Conservation (phyloP, 2,888 invertebrate genomes). For the Merodon equestris region DNA sequence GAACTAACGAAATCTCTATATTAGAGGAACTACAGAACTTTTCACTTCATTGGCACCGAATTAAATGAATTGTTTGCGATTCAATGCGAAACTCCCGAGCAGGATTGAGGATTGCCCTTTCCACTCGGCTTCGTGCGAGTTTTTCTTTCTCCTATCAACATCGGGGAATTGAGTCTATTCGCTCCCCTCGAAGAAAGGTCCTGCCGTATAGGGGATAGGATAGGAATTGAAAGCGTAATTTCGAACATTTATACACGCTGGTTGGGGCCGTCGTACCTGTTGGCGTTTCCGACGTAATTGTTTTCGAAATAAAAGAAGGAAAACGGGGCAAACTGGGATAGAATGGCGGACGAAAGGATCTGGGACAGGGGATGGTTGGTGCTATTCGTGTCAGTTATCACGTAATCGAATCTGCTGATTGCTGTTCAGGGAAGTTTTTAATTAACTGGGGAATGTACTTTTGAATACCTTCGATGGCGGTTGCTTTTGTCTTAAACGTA, state of each 20-base stretch:
- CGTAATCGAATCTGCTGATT: conserved; percentile 34
- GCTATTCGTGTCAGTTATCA: conserved; percentile 15
- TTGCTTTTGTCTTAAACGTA: no score
- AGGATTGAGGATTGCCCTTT: neutral
- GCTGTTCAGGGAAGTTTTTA: conserved; percentile 27
- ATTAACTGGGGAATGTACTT: conserved; percentile 22
- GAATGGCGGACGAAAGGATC: no score
- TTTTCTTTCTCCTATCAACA: conserved; percentile 25
- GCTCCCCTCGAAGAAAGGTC: neutral
- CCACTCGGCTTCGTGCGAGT: no score
- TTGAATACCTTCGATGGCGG: no score
- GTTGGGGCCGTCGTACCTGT: conserved; percentile 13
- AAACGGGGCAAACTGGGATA: neutral
- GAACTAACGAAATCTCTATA: conserved; percentile 25
- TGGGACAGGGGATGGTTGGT: neutral
- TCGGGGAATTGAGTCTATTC: conserved; percentile 10
- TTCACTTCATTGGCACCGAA: conserved; percentile 36
- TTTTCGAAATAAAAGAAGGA: conserved; percentile 3
- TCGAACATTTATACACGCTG: neutral
- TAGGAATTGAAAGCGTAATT: conserved; percentile 33
- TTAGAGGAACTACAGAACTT: conserved; percentile 45
- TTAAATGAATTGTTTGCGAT: conserved; percentile 35
- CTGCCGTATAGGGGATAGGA: neutral
- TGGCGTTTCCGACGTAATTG: conserved; percentile 22
- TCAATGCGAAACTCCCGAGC: neutral